Evolutionary conservation across 1,140 invertebrate genomes (phyloP).

Genomic region (Zaprionus camerounensis): DNA sequence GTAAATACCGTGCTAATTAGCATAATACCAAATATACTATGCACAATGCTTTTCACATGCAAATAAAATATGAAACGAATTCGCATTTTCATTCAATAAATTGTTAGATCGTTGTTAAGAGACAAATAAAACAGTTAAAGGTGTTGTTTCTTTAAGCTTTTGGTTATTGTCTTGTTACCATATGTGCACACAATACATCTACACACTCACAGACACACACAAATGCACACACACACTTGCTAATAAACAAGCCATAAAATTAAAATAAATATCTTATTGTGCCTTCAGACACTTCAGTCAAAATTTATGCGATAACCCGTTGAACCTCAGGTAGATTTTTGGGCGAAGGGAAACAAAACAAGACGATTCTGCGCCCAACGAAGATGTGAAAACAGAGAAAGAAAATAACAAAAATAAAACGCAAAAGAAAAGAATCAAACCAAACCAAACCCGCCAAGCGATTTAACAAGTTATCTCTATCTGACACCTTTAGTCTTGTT

Average conservation of each 20-base stretch:
- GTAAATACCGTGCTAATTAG: conserved; percentile 21
- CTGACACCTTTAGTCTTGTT: conserved; percentile 55
- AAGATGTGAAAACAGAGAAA: conserved; percentile 11
- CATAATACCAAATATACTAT: conserved; percentile 22
- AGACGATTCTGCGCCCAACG: not conserved
- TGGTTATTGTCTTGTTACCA: conserved; percentile 23
- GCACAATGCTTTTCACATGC: conserved; percentile 61
- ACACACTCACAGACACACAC: conserved; percentile 5
- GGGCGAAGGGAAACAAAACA: conserved; percentile 13
- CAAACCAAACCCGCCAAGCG: conserved; percentile 10
- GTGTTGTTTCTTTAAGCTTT: conserved; percentile 15
- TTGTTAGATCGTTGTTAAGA: conserved; percentile 9
- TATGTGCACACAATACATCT: conserved; percentile 12
- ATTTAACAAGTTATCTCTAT: conserved; percentile 26
- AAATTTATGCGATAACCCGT: conserved; percentile 34
- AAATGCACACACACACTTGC: not conserved
- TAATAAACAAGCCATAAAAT: conserved; percentile 18
- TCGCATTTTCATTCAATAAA: conserved; percentile 32
- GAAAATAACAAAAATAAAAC: not conserved
- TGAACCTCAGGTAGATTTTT: conserved; percentile 29
- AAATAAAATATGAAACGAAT: conserved; percentile 55
- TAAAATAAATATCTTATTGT: conserved; percentile 35
- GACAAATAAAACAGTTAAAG: conserved; percentile 25
- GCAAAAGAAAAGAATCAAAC: conserved; percentile 4
- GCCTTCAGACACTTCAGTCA: conserved; percentile 29